Evolutionary conservation across 2,113 vertebrate species (phyloP), one percentile per base, ranked within the genome.

Genomic region (Protobothrops flavoviridis): DNA sequence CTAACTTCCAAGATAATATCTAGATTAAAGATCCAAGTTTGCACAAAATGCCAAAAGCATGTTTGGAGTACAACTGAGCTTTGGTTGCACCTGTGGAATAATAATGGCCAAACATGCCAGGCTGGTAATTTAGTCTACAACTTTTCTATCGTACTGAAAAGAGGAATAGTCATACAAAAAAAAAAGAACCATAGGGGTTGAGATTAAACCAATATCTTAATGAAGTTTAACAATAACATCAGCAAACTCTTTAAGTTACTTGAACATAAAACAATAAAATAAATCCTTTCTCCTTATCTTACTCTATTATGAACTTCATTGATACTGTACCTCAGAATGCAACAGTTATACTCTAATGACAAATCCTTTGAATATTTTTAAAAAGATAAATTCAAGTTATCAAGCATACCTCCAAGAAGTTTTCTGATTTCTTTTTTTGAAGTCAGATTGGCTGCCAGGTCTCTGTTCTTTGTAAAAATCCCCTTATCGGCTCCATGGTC

Each of bases 391-490:
- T 85, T 23, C 15, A 81, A 74, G 6, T 57, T 86, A n/a, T 53
- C 43, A 85, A 24, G 0, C 0, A 61, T 97, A 99, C 99, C 98
- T 98, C 98, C 99, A 87, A 99, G 94, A 48, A 99, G 97, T 96
- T 95, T 97, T 93, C 96, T 97, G 95, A 99, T 99, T 90, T 98
- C 98, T 20, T 97, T 95, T 93, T 98, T 99, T 0, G 98, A 98
- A 0, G 99, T 99, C n/a, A 99, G 96, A 69, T 99, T 97, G 4
- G 95, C 98, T 0, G 99, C 98, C 92, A 98, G 92, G 95, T 99
- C 98, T 89, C 98, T 98, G 33, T 97, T 96, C 1, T 97, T 96
- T 0, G 99, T 99, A 88, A 98, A 97, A 94, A 99, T 97, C 15
- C 97, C 97, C 91, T 96, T 98, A 92, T 99, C 98, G 0, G 98